These are phyloP conservation scores for Boloria selene DNA, from an alignment of 2,888 invertebrate genomes.

Conservation along the genomic window DNA sequence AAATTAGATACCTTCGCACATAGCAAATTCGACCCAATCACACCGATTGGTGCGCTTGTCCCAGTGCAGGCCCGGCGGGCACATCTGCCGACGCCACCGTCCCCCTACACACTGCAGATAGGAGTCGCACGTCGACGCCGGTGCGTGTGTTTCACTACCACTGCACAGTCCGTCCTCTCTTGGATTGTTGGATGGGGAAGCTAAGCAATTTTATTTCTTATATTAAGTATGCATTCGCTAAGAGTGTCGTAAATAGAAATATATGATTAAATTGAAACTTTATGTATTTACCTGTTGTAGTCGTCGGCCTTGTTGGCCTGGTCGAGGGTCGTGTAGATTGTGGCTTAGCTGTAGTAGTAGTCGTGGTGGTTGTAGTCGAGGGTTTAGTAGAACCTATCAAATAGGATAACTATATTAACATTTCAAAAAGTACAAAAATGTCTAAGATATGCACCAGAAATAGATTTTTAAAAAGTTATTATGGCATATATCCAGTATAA, in stretches of 20 bases:
- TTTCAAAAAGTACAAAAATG: no score
- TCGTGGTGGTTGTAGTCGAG: constrained; percentile 52
- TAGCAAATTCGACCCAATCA: constrained; percentile 90
- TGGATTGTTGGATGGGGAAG: constrained; percentile 28
- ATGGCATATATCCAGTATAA: no score
- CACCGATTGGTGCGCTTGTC: constrained; percentile 86
- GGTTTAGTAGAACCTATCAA: constrained; percentile 45
- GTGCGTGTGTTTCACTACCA: constrained; percentile 68
- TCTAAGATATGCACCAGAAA: no score
- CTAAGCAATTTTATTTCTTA: neutral
- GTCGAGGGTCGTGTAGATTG: constrained; percentile 59
- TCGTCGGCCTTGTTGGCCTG: constrained; percentile 52
- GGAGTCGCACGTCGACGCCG: constrained; percentile 86
- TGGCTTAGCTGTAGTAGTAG: constrained; percentile 37
- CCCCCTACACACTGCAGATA: constrained; percentile 90
- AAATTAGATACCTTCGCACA: constrained; percentile 80
- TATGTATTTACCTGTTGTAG: constrained; percentile 45
- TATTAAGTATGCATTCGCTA: neutral
- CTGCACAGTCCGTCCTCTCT: constrained; percentile 53
- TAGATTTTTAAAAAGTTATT: no score
- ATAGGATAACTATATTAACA: neutral
- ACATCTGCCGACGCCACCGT: constrained; percentile 86
- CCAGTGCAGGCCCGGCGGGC: constrained; percentile 92
- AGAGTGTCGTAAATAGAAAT: neutral
- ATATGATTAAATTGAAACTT: constrained; percentile 12